phyloP scores from a whole-genome alignment of 2,113 vertebrate species.

The Gulo gulo region DNA sequence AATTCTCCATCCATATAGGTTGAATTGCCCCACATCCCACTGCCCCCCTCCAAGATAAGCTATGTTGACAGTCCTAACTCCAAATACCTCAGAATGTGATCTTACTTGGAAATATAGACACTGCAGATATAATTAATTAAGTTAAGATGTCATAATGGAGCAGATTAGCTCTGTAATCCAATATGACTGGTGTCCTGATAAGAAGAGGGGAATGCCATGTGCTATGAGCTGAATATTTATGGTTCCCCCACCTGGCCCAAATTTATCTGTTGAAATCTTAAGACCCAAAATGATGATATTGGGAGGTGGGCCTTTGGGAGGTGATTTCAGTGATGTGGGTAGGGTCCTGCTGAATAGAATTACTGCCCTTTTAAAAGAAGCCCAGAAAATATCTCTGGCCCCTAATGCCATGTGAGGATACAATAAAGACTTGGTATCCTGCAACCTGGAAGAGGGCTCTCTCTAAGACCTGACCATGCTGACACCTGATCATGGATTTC shows the following conservation, averaged over 20 bases:
- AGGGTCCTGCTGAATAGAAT: not conserved
- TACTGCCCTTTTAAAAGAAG: not conserved
- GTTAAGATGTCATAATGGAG: not conserved
- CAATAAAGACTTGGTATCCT: too few relatives aligned
- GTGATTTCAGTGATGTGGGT: not conserved
- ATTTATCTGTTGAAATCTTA: not conserved
- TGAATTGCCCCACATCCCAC: not conserved
- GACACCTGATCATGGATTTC: not conserved
- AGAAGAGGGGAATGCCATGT: not conserved
- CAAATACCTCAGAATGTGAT: not conserved
- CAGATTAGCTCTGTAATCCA: not conserved
- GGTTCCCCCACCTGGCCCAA: not conserved
- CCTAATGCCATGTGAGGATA: not conserved
- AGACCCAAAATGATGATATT: not conserved
- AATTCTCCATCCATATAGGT: not conserved
- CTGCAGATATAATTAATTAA: not conserved
- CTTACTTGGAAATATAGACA: not conserved
- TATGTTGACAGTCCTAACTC: not conserved
- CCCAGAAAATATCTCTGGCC: not conserved
- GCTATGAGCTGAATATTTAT: not conserved
- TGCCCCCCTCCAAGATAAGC: not conserved
- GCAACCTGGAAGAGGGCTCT: not conserved
- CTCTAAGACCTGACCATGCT: not conserved
- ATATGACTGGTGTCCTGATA: not conserved
- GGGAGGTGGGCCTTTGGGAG: not conserved